Base-by-base conservation (phyloP, 1,140 invertebrate genomes). In the Calliphora vicina region DNA sequence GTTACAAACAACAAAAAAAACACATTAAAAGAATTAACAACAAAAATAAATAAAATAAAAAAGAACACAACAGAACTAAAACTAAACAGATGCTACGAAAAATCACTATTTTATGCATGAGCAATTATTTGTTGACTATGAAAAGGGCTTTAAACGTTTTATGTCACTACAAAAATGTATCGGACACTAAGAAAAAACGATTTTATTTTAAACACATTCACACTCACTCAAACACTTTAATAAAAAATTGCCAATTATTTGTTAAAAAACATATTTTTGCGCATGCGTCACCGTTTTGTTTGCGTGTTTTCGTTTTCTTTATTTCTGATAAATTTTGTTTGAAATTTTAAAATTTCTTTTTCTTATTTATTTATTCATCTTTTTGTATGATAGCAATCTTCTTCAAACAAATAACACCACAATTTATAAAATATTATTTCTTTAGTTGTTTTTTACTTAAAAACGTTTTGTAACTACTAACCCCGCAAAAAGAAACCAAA, bases 201-300 rank as follows among this genome's bases (percentile, higher is more conserved):
- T 35, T 35, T 35, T 35, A 35, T 5, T 35, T 35, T 35, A 35
- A 35, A 6, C 5, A 35, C n/a, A n/a, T n/a, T n/a, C n/a, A 35
- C 35, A 35, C 35, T 35, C 35, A 29, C 2, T 29, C 29, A 45
- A 17, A 50, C 42, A 43, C 12, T 6, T 43, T 50, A 50, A 35
- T 35, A 5, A 35, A 35, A 29, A 35, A 8, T 50, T 50, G 17
- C 15, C 3, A 50, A 50, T 67, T 20, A 23, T 20, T 9, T 8
- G 4, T 25, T 67, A 67, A 67, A 67, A 67, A 61, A 67, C 61
- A 67, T 78, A 78, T n/a, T 78, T 78, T 78, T 17, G 74, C 35
- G 74, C 74, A 78, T 78, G 74, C 74, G 74, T 78, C 74, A 78
- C 74, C 74, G 27, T 50, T 67, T 25, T 23, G 15, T 57, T 57